phyloP scores from a whole-genome alignment of 2,888 invertebrate genomes.

The Drosophila mayaguana region DNA sequence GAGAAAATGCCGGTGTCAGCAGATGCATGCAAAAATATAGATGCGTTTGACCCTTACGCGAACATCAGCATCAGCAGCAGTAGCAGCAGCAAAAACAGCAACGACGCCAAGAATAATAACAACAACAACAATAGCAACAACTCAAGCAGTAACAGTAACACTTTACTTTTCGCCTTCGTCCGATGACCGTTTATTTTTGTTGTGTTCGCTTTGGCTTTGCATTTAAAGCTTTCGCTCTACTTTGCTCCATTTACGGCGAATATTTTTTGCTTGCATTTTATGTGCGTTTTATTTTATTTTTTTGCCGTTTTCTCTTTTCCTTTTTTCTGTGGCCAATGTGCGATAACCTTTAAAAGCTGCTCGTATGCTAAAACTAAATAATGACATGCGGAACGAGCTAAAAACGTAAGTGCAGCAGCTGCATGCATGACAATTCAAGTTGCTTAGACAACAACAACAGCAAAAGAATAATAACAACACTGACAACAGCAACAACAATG shows the following conservation, averaged over 20 bases:
- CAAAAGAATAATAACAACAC: neutral
- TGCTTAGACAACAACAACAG: conserved; percentile 62
- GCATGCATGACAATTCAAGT: conserved; percentile 53
- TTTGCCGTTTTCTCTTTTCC: conserved; percentile 16
- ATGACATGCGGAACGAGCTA: conserved; percentile 53
- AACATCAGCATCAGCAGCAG: conserved; percentile 17
- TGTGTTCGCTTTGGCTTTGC: conserved; percentile 45
- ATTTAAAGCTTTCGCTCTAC: conserved; percentile 54
- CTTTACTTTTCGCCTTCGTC: conserved; percentile 34
- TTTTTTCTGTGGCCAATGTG: conserved; percentile 46
- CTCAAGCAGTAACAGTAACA: conserved; percentile 17
- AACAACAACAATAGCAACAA: conserved; percentile 8
- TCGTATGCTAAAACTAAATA: conserved; percentile 77
- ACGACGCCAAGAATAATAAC: neutral
- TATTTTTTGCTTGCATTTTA: conserved; percentile 26
- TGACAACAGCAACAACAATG: conserved; percentile 1
- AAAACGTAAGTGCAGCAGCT: conserved; percentile 22
- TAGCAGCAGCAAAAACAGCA: conserved; percentile 15
- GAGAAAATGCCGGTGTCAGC: conserved; percentile 41
- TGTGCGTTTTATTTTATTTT: neutral
- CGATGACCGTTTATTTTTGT: conserved; percentile 39
- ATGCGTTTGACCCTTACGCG: conserved; percentile 22
- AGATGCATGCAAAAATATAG: conserved; percentile 31
- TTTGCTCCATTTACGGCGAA: conserved; percentile 33
- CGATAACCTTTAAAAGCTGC: conserved; percentile 75